phyloP scores from a whole-genome alignment of 2,113 vertebrate genomes.

The Passer domesticus region DNA sequence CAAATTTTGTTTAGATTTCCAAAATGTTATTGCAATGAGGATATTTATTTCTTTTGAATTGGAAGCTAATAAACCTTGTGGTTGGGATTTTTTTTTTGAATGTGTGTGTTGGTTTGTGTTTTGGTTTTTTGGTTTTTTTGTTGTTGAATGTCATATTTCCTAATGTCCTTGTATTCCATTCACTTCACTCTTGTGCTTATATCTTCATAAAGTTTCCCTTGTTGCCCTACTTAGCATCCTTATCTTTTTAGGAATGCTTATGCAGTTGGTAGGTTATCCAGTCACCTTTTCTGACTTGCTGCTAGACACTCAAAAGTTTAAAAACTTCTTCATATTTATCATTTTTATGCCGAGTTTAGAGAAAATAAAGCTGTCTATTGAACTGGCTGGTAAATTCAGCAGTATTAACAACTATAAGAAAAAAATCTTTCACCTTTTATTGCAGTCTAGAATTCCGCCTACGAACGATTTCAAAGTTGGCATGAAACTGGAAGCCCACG shows the following conservation, averaged over 20 bases:
- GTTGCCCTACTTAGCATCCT: neutral
- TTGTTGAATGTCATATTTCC: neutral
- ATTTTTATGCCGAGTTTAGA: neutral
- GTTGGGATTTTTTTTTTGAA: neutral
- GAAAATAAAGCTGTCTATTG: neutral
- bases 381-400: neutral
- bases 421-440: neutral
- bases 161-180: neutral
- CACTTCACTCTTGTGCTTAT: neutral
- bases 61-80: neutral
- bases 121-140: neutral
- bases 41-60: neutral
- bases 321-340: neutral
- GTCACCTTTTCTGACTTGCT: neutral
- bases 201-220: neutral
- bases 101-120: neutral
- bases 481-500: slow-evolving; percentile 94
- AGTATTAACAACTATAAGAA: neutral
- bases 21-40: neutral
- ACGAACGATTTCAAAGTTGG: slow-evolving; percentile 93
- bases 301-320: neutral
- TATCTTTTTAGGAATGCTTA: neutral
- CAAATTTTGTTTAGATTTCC: neutral
- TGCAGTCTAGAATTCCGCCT: slow-evolving; percentile 87
- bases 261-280: neutral